Conservation (phyloP, 2,888 invertebrate genomes). For the Harmothoe impar region DNA sequence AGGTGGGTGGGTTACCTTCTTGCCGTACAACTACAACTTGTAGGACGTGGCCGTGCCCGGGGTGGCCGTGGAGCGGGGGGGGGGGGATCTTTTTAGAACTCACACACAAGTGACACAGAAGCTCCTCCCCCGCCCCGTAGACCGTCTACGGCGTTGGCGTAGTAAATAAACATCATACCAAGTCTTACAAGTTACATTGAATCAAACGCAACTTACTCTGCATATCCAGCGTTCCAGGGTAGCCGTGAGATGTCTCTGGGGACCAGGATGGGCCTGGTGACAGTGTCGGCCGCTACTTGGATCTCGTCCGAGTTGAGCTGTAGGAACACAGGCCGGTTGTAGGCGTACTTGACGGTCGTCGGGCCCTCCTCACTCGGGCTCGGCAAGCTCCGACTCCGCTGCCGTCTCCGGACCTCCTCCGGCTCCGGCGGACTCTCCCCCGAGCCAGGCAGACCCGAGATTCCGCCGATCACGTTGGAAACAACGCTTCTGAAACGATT, state of each 20-base stretch:
- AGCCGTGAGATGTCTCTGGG: constrained; percentile 86
- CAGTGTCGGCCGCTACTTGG: constrained; percentile 88
- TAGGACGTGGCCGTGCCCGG: too few species aligned
- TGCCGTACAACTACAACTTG: too few species aligned
- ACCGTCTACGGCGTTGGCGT: too few species aligned
- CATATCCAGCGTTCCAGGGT: constrained; percentile 89
- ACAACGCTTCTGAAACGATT: constrained; percentile 66
- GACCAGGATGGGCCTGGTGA: constrained; percentile 89
- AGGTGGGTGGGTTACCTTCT: too few species aligned
- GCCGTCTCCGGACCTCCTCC: not conserved
- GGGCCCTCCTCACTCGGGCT: constrained; percentile 18
- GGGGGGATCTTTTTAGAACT: too few species aligned
- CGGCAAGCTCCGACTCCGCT: constrained; percentile 27
- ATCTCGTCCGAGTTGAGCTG: constrained; percentile 87
- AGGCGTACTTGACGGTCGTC: constrained; percentile 52
- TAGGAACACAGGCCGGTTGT: constrained; percentile 86
- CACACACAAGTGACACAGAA: too few species aligned
- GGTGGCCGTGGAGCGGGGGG: too few species aligned
- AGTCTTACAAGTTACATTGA: too few species aligned
- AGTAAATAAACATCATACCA: too few species aligned
- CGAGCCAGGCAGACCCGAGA: constrained; percentile 29
- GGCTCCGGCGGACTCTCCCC: not conserved
- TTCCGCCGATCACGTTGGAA: constrained; percentile 65
- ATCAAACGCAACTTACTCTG: constrained; percentile 88
- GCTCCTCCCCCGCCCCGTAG: too few species aligned